Evolutionary conservation across 2,888 invertebrate species (phyloP).

Genomic region (Plagiodera versicolora): DNA sequence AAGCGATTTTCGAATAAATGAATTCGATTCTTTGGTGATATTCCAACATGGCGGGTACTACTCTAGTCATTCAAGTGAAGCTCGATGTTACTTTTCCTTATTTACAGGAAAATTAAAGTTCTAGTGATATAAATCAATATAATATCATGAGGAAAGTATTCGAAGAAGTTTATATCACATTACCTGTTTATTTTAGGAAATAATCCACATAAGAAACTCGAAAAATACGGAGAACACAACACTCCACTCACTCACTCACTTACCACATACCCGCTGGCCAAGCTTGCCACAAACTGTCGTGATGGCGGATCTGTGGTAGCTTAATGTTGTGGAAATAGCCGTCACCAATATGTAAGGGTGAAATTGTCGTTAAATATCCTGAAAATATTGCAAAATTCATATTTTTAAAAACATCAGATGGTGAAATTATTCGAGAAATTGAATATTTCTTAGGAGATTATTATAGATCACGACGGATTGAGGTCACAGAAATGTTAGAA

Average conservation of each 20-base stretch:
- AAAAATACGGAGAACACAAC: constrained; percentile 56
- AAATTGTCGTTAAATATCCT: constrained; percentile 27
- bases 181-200: constrained; percentile 55
- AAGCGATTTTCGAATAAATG: constrained; percentile 39
- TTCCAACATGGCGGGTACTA: constrained; percentile 71
- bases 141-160: constrained; percentile 20
- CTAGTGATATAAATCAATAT: constrained; percentile 17
- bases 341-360: constrained; percentile 26
- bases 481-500: constrained; percentile 32
- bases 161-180: constrained; percentile 38
- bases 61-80: constrained; percentile 52
- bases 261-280: constrained; percentile 54
- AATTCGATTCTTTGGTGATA: constrained; percentile 55
- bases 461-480: constrained; percentile 31
- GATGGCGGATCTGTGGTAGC: constrained; percentile 51
- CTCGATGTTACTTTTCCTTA: constrained; percentile 48
- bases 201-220: constrained; percentile 55
- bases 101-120: constrained; percentile 24
- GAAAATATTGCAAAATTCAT: constrained; percentile 41
- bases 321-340: constrained; percentile 28
- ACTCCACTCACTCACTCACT: constrained; percentile 52
- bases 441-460: constrained; percentile 29
- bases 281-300: constrained; percentile 54
- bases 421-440: constrained; percentile 21
- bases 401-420: constrained; percentile 28